phyloP scores from a whole-genome alignment of 2,888 invertebrate species.

The Eupeodes luniger region DNA sequence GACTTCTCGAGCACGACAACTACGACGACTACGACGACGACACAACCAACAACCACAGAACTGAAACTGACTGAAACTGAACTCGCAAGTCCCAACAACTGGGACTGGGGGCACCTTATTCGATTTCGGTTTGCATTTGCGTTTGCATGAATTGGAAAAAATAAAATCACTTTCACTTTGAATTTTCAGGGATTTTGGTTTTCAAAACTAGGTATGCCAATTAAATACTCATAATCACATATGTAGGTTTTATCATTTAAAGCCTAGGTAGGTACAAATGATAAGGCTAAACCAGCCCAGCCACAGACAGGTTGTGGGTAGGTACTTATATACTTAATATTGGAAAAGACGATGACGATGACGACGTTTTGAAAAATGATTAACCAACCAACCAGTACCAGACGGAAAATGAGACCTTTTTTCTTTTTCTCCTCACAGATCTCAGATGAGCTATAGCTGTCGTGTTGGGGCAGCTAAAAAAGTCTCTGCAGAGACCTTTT shows the following conservation, averaged over 20 bases:
- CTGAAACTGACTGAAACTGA: neutral
- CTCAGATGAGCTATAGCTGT: conserved; percentile 50
- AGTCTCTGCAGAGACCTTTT: conserved; percentile 36
- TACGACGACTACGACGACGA: neutral
- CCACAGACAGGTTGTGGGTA: too few relatives aligned
- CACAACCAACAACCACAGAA: conserved; percentile 17
- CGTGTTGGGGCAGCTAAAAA: conserved; percentile 13
- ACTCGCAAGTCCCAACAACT: too few relatives aligned
- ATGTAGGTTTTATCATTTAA: neutral
- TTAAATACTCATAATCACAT: conserved; percentile 6
- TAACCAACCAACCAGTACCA: conserved; percentile 5
- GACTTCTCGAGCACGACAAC: neutral
- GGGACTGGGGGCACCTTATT: conserved; percentile 18
- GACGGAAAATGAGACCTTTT: conserved; percentile 17
- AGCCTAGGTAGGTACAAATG: neutral
- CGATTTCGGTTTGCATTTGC: neutral
- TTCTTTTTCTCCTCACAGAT: neutral
- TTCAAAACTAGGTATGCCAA: neutral
- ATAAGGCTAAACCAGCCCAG: neutral
- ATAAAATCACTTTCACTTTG: conserved; percentile 39
- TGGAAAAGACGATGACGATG: conserved; percentile 17
- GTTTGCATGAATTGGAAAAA: neutral
- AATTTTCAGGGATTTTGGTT: neutral
- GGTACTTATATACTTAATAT: neutral
- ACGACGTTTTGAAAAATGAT: conserved; percentile 32